phyloP scores from a whole-genome alignment of 2,888 invertebrate genomes.

The Tetanocera ferruginea region DNA sequence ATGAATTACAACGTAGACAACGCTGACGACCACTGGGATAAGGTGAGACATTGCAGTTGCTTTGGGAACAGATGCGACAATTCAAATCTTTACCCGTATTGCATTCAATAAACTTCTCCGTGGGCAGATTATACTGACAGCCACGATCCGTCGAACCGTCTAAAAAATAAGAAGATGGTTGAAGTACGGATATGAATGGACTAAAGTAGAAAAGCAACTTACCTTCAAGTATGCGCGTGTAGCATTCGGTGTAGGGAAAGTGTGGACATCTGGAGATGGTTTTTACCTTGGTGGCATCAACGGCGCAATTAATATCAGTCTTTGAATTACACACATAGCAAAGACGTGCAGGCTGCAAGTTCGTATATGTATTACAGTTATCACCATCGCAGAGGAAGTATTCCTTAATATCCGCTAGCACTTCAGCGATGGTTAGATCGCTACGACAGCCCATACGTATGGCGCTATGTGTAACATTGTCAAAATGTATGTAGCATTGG shows the following conservation, averaged over 20 bases:
- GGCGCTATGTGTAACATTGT: conserved; percentile 46
- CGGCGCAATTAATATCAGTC: conserved; percentile 49
- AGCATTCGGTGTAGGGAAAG: conserved; percentile 52
- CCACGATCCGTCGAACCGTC: conserved; percentile 55
- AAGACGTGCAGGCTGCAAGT: conserved; percentile 45
- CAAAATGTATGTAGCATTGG: conserved; percentile 54
- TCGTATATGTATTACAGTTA: conserved; percentile 50
- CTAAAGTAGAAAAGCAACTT: conserved; percentile 15
- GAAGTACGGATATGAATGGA: not conserved
- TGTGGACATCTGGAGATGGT: conserved; percentile 39
- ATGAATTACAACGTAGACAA: conserved; percentile 53
- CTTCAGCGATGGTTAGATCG: conserved; percentile 37
- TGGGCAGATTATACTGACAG: conserved; percentile 46
- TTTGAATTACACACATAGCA: conserved; percentile 52
- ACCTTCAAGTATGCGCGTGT: conserved; percentile 49
- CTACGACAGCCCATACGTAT: conserved; percentile 53
- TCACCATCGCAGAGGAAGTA: conserved; percentile 52
- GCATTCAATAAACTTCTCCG: conserved; percentile 46
- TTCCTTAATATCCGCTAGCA: conserved; percentile 44
- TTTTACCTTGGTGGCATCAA: conserved; percentile 30
- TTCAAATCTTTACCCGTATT: conserved; percentile 31
- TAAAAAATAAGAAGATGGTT: conserved; percentile 23
- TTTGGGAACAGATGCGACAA: conserved; percentile 49
- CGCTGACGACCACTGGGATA: conserved; percentile 49
- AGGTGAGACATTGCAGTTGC: conserved; percentile 47